phyloP scores from a whole-genome alignment of 2,797 vertebrate genomes.

The Clarias pachynema region DNA sequence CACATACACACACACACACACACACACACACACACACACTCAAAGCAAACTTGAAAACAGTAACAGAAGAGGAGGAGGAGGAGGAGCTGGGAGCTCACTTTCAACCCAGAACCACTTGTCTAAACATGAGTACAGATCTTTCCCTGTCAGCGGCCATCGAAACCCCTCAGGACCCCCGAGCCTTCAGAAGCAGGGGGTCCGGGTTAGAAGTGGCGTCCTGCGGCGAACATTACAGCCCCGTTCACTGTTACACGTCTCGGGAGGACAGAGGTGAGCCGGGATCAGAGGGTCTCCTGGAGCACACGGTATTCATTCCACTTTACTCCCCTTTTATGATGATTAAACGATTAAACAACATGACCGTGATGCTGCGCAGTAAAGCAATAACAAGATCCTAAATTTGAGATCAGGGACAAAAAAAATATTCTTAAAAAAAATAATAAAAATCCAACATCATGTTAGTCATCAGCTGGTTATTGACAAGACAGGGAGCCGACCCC shows the following conservation, averaged over 20 bases:
- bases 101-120: conserved; percentile 54
- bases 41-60: conserved; percentile 42
- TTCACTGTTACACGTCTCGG: background rate
- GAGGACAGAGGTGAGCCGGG: background rate
- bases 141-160: conserved; percentile 42
- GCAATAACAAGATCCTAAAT: too few species aligned
- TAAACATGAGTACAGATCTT: conserved; percentile 51
- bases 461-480: background rate
- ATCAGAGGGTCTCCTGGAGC: background rate
- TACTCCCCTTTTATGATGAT: background rate
- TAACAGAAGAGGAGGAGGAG: conserved; percentile 34
- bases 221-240: conserved; percentile 28
- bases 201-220: conserved; percentile 45
- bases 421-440: too few species aligned
- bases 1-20: too few species aligned
- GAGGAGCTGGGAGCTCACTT: conserved; percentile 28
- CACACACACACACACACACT: background rate
- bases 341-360: background rate
- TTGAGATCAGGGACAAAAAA: too few species aligned
- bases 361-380: too few species aligned
- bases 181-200: conserved; percentile 49
- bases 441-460: background rate
- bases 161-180: conserved; percentile 41
- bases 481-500: background rate
- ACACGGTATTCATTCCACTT: background rate